A percentile compares a stretch with the other conserved stretches of the same genome.
Conservation (phyloP, 2,797 vertebrate genomes). For the Aplochiton taeniatus region DNA sequence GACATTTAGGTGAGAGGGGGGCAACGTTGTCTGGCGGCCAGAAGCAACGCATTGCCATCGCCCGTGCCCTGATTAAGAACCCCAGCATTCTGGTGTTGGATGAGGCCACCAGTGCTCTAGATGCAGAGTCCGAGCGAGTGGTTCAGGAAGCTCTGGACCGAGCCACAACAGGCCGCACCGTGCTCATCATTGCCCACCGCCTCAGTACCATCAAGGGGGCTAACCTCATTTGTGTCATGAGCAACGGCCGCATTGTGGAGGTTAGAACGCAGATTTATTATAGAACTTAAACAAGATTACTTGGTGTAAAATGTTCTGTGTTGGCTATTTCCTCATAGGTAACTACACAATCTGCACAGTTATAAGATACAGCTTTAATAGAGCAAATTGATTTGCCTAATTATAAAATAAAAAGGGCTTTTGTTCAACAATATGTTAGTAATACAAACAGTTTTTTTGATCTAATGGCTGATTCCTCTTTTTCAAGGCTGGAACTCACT, state of each 20-base stretch:
- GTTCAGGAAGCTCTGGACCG: constrained; percentile 92
- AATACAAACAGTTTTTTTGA: background rate
- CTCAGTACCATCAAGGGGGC: constrained; percentile 92
- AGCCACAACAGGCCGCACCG: constrained; percentile 86
- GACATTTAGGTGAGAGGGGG: constrained; percentile 85
- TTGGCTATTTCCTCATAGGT: too few species aligned
- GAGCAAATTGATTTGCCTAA: too few species aligned
- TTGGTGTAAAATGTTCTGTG: background rate
- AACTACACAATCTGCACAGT: too few species aligned
- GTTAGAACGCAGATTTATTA: constrained; percentile 65
- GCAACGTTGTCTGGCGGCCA: constrained; percentile 90
- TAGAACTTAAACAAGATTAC: background rate
- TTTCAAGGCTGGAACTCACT: constrained; percentile 83
- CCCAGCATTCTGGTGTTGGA: constrained; percentile 88
- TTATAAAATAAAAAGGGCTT: too few species aligned
- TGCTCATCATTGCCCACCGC: constrained; percentile 93
- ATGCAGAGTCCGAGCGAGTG: constrained; percentile 85
- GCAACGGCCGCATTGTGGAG: constrained; percentile 84
- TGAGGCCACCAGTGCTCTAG: constrained; percentile 93
- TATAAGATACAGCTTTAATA: too few species aligned
- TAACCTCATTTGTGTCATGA: constrained; percentile 88
- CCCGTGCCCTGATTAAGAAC: constrained; percentile 90
- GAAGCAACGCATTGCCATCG: constrained; percentile 94
- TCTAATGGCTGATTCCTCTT: constrained; percentile 42
- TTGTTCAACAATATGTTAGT: too few species aligned